Conservation (phyloP, 2,797 vertebrate species). For the Brachyalestes nurse region DNA sequence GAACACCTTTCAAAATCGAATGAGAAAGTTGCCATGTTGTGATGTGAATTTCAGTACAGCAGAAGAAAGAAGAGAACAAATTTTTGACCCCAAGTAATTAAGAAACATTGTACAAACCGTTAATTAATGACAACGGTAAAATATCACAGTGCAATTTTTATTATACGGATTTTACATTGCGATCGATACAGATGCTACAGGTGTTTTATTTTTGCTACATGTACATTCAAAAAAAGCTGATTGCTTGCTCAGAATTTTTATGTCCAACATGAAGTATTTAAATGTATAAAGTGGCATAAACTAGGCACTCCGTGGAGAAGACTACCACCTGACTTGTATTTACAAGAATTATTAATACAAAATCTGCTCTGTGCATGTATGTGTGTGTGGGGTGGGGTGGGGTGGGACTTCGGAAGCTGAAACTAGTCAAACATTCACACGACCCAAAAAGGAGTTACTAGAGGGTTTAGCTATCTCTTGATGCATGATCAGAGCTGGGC, state of each 20-base stretch:
- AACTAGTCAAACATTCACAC: neutral
- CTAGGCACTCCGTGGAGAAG: neutral
- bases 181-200: too few species aligned
- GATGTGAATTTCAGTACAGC: too few species aligned
- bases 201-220: too few species aligned
- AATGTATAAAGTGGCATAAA: neutral
- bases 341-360: neutral
- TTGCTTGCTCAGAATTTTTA: neutral
- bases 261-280: neutral
- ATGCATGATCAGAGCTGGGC: constrained; percentile 1
- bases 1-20: too few species aligned
- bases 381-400: too few species aligned
- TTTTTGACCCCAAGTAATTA: too few species aligned
- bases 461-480: neutral
- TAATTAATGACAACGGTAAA: too few species aligned
- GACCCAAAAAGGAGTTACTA: neutral
- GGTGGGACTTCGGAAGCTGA: neutral
- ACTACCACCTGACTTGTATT: neutral
- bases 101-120: too few species aligned
- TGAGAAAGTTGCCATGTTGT: neutral
- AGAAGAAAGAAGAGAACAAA: too few species aligned
- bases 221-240: neutral
- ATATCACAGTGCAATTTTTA: too few species aligned
- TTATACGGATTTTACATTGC: too few species aligned
- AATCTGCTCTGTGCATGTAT: neutral